These are phyloP conservation scores for Notothenia rossii DNA, from an alignment of 2,113 vertebrate species.

Conservation along the genomic window DNA sequence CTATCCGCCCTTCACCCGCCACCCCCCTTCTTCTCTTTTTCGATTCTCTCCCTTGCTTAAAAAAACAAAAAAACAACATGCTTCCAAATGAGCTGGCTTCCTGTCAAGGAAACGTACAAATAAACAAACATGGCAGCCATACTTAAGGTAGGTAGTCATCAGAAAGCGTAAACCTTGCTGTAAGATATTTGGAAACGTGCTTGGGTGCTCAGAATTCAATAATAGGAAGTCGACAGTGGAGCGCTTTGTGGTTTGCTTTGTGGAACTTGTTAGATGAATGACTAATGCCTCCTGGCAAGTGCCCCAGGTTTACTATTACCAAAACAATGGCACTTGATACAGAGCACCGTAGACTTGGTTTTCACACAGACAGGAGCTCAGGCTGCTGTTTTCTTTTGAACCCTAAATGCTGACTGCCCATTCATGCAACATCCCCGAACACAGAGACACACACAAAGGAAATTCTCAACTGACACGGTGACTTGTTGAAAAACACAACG, in stretches of 20 bases:
- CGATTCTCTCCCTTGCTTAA: conserved; percentile 39
- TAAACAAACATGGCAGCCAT: conserved; percentile 65
- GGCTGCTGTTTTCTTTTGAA: conserved; percentile 76
- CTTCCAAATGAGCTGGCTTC: conserved; percentile 50
- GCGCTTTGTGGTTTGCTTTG: conserved; percentile 79
- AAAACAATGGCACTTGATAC: conserved; percentile 80
- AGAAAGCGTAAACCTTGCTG: conserved; percentile 41
- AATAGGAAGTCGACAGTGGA: conserved; percentile 74
- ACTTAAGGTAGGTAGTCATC: conserved; percentile 62
- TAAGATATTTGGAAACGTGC: conserved; percentile 61
- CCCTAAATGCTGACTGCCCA: conserved; percentile 71
- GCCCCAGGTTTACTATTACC: conserved; percentile 81
- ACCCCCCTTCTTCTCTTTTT: conserved; percentile 53
- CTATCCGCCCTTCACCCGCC: conserved; percentile 64
- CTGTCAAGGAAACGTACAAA: conserved; percentile 43
- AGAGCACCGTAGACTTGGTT: conserved; percentile 73
- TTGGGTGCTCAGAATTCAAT: conserved; percentile 72
- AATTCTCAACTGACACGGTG: conserved; percentile 64
- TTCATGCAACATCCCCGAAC: conserved; percentile 65
- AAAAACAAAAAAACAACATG: conserved; percentile 17
- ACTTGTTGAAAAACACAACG: conserved; percentile 54
- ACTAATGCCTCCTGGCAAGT: conserved; percentile 80
- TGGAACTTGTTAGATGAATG: conserved; percentile 80
- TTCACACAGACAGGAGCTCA: conserved; percentile 72
- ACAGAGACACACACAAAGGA: conserved; percentile 62